Conservation (phyloP, 2,113 vertebrate genomes). For the Heteronetta atricapilla region DNA sequence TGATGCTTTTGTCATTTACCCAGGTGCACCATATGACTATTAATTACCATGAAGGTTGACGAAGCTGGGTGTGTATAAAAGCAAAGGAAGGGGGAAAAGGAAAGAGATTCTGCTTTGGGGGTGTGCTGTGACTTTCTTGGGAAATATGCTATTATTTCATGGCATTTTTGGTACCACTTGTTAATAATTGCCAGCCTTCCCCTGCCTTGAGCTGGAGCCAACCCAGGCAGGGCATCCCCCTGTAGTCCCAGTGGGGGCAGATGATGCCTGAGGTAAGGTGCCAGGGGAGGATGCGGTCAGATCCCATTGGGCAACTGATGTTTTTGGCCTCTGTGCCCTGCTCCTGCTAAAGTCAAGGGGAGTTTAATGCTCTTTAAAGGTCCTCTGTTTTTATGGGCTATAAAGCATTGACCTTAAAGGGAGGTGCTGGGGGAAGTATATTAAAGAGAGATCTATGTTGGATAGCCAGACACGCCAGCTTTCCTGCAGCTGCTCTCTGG, state of each 20-base stretch:
- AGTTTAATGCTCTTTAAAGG: constrained; percentile 15
- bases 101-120: not conserved
- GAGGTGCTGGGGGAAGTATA: not conserved
- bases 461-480: not conserved
- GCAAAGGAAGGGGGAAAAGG: not conserved
- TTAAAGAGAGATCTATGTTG: not conserved
- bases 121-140: not conserved
- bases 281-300: not conserved
- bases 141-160: not conserved
- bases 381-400: constrained; percentile 34
- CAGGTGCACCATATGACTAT: not conserved
- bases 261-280: not conserved
- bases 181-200: not conserved
- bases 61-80: not conserved
- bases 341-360: not conserved
- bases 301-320: rapidly evolving
- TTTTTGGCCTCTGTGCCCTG: not conserved
- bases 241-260: not conserved
- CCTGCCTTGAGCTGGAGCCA: not conserved
- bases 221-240: not conserved
- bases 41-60: not conserved
- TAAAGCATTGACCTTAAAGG: not conserved
- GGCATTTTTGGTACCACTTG: not conserved
- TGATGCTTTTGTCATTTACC: not conserved
- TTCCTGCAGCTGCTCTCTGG: not conserved